Evolutionary conservation across 2,113 vertebrate genomes (phyloP).

Genomic region (Tauraco erythrolophus): DNA sequence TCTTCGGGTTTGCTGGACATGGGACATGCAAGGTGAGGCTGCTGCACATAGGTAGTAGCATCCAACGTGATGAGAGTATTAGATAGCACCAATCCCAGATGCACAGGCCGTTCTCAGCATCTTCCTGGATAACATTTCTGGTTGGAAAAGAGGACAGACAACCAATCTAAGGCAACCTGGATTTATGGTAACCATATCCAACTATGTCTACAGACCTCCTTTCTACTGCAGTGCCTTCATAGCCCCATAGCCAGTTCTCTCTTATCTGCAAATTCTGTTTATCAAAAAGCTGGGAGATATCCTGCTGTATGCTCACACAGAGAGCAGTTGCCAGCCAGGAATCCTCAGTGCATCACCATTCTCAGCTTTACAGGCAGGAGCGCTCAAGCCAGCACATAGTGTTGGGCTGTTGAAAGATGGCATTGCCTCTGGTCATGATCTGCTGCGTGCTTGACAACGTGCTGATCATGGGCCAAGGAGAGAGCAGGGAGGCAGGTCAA

Average conservation of each 20-base stretch:
- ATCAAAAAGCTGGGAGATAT: neutral
- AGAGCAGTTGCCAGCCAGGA: neutral
- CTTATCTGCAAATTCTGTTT: neutral
- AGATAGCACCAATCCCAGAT: neutral
- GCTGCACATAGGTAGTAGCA: neutral
- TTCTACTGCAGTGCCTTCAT: neutral
- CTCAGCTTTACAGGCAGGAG: neutral
- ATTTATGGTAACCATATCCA: neutral
- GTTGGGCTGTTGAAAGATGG: neutral
- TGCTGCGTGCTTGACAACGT: neutral
- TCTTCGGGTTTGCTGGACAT: neutral
- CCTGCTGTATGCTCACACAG: neutral
- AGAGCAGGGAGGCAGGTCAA: slow-evolving; percentile 29
- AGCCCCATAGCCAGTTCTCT: neutral
- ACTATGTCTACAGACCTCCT: neutral
- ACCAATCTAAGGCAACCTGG: neutral
- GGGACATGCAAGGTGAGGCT: neutral
- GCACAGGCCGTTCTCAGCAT: neutral
- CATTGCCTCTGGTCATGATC: neutral
- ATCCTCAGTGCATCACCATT: neutral
- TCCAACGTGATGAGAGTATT: neutral
- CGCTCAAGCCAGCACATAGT: neutral
- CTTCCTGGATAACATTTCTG: neutral
- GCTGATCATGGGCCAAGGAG: neutral
- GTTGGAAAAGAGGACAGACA: neutral